Evolutionary conservation across 2,888 invertebrate genomes (phyloP), one percentile per base, ranked within the genome.

Genomic region (Amiota minor): DNA sequence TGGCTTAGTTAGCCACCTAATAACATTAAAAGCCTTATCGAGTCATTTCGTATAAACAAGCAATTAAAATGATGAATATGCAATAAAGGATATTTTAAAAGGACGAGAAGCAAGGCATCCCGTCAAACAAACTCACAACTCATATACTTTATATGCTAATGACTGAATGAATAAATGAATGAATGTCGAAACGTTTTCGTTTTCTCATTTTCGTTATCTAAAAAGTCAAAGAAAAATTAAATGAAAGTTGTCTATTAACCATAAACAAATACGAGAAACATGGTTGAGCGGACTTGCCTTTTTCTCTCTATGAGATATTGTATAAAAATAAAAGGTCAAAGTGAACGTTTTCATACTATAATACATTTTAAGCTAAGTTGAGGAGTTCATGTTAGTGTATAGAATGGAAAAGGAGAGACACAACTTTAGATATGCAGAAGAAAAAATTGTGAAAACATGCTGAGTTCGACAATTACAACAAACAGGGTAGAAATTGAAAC

Each of bases 1-100:
- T 6, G 6, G 35, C 35, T 35, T 8, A 35, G 59, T 59, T 59
- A 59, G 65, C 68, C 76, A 74, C 73, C 75, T 72, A 72, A 72
- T 83, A 83, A 79, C 84, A 81, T 81, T 83, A 83, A 83, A 85
- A 85, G 83, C 83, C 86, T 83, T 85, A 84, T 84, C 86, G 80
- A 83, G 86, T 83, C 86, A 84, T 82, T 83, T 85, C 78, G 75
- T 78, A 84, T 76, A 79, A 83, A 83, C 83, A 83, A 85, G 83
- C 83, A 83, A 83, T 83, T 84, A 85, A 85, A 80, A 79, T 83
- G 83, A 83, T 83, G 86, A 83, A 83, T 83, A 83, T 83, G 86
- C 84, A 83, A 85, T 83, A 83, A 85, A 82, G 80, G 83, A 81
- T 35, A 35, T 81, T 77, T 78, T 78, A 69, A 72, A 77, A 65